Conservation (phyloP, 2,888 invertebrate genomes). For the Stenchaetothrips biformis region DNA sequence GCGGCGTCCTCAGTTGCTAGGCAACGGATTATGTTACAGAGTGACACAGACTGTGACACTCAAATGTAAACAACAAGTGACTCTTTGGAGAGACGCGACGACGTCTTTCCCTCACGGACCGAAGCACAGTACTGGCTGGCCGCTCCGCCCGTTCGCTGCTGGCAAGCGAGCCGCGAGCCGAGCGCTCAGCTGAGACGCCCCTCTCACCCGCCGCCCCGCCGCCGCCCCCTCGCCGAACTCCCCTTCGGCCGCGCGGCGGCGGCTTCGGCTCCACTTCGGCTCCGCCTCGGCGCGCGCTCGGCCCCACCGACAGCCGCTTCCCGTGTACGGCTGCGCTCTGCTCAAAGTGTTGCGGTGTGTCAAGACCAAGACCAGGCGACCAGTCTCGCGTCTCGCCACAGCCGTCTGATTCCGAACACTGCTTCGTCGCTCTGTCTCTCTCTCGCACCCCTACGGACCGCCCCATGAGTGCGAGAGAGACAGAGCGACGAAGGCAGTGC, state of each 20-base stretch:
- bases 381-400: too few species aligned
- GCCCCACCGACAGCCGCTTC: background rate
- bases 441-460: too few species aligned
- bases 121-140: constrained; percentile 1
- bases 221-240: background rate
- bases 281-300: background rate
- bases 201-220: constrained; percentile 6
- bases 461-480: too few species aligned
- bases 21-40: background rate
- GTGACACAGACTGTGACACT: background rate
- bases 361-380: too few species aligned
- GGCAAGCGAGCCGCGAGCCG: background rate
- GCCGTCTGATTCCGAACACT: too few species aligned
- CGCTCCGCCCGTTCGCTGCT: background rate
- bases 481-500: too few species aligned
- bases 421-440: too few species aligned
- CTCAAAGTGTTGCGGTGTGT: background rate
- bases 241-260: too few species aligned
- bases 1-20: background rate
- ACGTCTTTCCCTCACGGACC: background rate
- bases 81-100: background rate
- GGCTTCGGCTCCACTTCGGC: background rate
- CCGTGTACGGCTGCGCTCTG: background rate
- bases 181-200: constrained; percentile 33
- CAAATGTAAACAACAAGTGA: constrained; percentile 10